Base-by-base conservation (phyloP, 2,797 vertebrate genomes). In the Anas georgica region DNA sequence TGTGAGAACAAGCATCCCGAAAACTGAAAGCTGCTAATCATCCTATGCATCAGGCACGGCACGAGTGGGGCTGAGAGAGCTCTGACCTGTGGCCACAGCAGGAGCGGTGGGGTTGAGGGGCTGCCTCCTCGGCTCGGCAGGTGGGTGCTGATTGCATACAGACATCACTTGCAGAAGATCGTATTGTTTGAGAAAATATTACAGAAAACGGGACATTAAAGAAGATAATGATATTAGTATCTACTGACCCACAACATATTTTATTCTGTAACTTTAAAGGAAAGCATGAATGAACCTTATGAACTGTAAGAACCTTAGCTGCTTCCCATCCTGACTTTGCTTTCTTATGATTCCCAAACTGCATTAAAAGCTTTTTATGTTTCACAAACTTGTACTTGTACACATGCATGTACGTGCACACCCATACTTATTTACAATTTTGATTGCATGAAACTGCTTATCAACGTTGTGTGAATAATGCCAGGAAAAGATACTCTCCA, bases 401-500 rank as follows among this genome's bases (percentile, higher is more conserved):
- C 62, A 76, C 92, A 83, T 18, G 3, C 0, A 5, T 22, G 80
- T 77, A 28, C 55, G 43, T 12, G 20, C 80, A 77, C 66, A 55
- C n/a, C 64, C 64, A 16, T 6, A 64, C 92, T 94, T 93, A 91
- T 95, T 96, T 96, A 95, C 86, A 95, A 67, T 80, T 97, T 86
- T 95, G 84, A 95, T 95, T 95, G 92, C 86, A 89, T 54, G 39
- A 76, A 95, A 85, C 93, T 96, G 95, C 93, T 97, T 92, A 97
- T 97, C 96, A 96, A 88, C 83, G 26, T 86, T 89, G 92, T 95
- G 91, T 96, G 97, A 98, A 97, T 97, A 97, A 98, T 96, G 95
- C 95, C 97, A 97, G 97, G 97, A 98, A 98, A 97, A 97, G 95
- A 97, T 96, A 95, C 95, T 97, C 96, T 95, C 88, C 90, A 88